Conservation (phyloP, 2,888 invertebrate genomes). For the Coenonympha glycerion region DNA sequence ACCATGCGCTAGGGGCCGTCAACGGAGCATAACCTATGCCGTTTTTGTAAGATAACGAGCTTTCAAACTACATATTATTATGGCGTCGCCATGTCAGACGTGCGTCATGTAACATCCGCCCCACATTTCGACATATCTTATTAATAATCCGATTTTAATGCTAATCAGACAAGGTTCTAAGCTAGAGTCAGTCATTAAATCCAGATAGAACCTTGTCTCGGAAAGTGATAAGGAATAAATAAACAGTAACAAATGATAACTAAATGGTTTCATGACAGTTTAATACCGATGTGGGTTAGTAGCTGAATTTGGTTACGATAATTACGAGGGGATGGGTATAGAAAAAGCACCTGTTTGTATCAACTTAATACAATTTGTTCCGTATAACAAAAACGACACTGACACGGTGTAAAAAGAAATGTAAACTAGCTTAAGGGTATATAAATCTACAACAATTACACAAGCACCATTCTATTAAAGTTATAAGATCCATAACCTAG, state of each 20-base stretch:
- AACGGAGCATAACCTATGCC: constrained; percentile 64
- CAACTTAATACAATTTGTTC: neutral
- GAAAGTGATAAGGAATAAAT: constrained; percentile 27
- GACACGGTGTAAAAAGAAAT: neutral
- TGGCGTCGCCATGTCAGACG: constrained; percentile 68
- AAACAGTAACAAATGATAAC: constrained; percentile 59
- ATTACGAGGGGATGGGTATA: constrained; percentile 49
- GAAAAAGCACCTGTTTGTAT: constrained; percentile 23
- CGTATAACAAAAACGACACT: neutral
- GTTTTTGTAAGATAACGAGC: constrained; percentile 70
- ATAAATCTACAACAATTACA: no score
- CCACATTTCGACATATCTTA: constrained; percentile 52
- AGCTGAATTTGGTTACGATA: constrained; percentile 54
- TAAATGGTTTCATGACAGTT: constrained; percentile 67
- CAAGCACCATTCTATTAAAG: no score
- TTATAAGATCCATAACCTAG: no score
- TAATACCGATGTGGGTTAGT: constrained; percentile 59
- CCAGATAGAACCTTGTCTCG: constrained; percentile 38
- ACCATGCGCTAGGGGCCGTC: constrained; percentile 47
- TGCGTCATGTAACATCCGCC: constrained; percentile 70
- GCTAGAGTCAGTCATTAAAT: constrained; percentile 25
- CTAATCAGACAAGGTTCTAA: constrained; percentile 43
- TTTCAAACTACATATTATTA: constrained; percentile 63
- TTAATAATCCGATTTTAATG: constrained; percentile 34
- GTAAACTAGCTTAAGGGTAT: no score